phyloP scores from a whole-genome alignment of 2,888 invertebrate species.

The Hermaeophaga mercurialis region DNA sequence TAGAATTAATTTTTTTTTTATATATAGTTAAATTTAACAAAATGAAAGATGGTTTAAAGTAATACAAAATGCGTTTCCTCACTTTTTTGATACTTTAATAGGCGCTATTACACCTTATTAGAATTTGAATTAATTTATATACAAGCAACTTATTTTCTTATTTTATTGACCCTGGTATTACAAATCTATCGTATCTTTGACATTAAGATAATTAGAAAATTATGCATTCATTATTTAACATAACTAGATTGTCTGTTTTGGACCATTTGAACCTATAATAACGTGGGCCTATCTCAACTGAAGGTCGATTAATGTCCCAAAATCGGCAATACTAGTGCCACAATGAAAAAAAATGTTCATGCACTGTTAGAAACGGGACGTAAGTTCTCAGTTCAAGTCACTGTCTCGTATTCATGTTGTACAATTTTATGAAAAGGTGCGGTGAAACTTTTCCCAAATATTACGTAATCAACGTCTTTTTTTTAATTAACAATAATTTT shows the following conservation, averaged over 20 bases:
- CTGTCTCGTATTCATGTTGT: background rate
- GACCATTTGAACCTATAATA: constrained; percentile 20
- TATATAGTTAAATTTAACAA: no score
- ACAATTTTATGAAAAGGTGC: background rate
- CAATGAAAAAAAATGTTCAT: constrained; percentile 11
- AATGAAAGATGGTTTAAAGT: no score
- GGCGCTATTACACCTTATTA: no score
- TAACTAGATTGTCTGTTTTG: constrained; percentile 28
- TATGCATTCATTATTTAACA: constrained; percentile 13
- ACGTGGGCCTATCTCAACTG: constrained; percentile 12
- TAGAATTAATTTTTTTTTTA: no score
- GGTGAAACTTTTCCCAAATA: background rate
- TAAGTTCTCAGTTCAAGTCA: constrained; percentile 1
- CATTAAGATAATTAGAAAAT: background rate
- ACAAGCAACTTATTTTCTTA: no score
- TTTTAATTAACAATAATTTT: background rate
- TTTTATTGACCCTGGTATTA: no score
- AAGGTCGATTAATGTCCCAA: constrained; percentile 18
- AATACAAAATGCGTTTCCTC: no score
- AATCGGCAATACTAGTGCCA: constrained; percentile 7
- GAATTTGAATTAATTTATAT: no score
- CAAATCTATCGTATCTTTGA: background rate
- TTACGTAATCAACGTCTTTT: background rate
- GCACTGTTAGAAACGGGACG: background rate
- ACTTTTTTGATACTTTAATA: no score